Evolutionary conservation across 2,113 vertebrate species (phyloP).

Genomic region (Sceloporus tristichus): DNA sequence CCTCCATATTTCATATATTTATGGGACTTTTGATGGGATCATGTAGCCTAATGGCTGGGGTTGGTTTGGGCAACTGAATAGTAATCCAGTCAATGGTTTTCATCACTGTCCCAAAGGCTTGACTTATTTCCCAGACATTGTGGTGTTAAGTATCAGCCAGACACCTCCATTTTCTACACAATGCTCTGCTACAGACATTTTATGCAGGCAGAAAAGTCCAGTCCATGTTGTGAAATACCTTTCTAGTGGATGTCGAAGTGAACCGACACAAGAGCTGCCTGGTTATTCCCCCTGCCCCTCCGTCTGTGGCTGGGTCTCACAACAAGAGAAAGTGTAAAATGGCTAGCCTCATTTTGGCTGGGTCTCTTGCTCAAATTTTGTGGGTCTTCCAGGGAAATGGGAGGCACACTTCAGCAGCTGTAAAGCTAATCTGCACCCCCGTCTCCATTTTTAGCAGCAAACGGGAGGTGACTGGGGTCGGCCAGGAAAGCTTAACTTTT

Average conservation of each 20-base stretch:
- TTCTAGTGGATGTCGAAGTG: background rate
- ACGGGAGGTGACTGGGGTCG: background rate
- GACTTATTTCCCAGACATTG: background rate
- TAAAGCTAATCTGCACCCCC: background rate
- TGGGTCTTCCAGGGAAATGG: no score
- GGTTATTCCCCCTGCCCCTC: no score
- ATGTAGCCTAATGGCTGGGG: accelerated
- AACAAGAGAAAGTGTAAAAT: no score
- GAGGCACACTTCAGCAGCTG: no score
- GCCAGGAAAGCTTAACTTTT: background rate
- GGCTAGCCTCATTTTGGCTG: no score
- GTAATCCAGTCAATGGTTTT: background rate
- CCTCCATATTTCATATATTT: background rate
- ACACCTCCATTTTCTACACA: background rate
- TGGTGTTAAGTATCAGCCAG: background rate
- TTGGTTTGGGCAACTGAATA: background rate
- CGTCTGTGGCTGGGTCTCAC: no score
- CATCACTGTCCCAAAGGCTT: accelerated
- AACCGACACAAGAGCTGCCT: background rate
- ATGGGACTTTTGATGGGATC: background rate
- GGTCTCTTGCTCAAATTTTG: no score
- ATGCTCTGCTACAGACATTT: constrained; percentile 4
- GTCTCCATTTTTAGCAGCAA: background rate
- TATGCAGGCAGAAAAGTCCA: background rate
- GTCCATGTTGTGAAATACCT: background rate